Evolutionary conservation across 2,113 vertebrate genomes (phyloP), one percentile per base, ranked within the genome.

Genomic region (Dasyornis broadbenti): DNA sequence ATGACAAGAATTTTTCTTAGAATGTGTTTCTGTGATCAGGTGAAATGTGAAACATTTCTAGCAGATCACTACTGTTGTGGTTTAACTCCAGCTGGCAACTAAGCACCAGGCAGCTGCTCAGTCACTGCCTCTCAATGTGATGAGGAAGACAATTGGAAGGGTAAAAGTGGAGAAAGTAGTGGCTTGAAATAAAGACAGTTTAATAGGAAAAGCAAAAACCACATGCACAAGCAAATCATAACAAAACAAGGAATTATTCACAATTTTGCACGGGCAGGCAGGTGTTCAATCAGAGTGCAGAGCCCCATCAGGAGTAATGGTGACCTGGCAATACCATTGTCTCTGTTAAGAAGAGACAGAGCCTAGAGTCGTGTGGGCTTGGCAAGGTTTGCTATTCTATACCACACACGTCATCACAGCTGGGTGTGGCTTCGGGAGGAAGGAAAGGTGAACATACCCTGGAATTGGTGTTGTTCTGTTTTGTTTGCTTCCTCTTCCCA

Each of bases 361-460:
- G n/a, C 35, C n/a, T 13, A 8, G 65, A 40, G n/a, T 28, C 0
- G 0, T 26, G 56, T 21, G 56, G 24, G 24, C 40, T 26, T 0
- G 0, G 20, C 0, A 0, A 54, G 20, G 40, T 56, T 56, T 56
- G 31, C 11, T 31, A 0, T 27, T 42, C 42, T n/a, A 1, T 5
- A 35, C 6, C 42, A 31, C 21, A 26, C 3, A 27, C 21, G 27
- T 35, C 11, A 64, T 35, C 3, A 1, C 21, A 56, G 21, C 18
- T 50, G 35, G 42, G 26, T 0, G 0, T 50, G 26, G 14, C 22
- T 65, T 33, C 0, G 0, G 27, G 22, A 9, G 9, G 14, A 64
- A 37, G 31, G 33, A 31, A 49, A 57, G 22, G 4, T 49, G 57
- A 64, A 42, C 3, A 10, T 8, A 71, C 14, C 1, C 3, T 56